Evolutionary conservation across 2,888 invertebrate species (phyloP), one percentile per base, ranked within the genome.

Genomic region (Stenchaetothrips biformis): DNA sequence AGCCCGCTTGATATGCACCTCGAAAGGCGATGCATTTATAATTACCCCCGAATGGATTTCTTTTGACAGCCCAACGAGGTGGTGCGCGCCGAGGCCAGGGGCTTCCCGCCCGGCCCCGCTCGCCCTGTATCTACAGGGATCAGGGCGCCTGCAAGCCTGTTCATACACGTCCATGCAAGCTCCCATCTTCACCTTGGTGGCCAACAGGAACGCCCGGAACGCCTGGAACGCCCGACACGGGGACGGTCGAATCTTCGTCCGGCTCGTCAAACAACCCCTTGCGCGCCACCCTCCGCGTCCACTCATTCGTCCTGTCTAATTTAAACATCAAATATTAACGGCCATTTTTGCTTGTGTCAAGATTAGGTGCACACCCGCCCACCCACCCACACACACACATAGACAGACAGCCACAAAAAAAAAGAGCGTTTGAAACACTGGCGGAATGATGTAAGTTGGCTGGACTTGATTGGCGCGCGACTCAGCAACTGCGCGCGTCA

Each of bases 21-120:
- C 53, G 53, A 53, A 53, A 25, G 67, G 67, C 67, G 67, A 74
- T 74, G 67, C 67, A 74, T 74, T 74, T 74, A 74, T 74, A 74
- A 74, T 74, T 74, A 74, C 67, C 25, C 67, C 67, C 67, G 67
- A 21, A 74, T 74, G 67, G 67, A 74, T 74, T 74, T 74, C 67
- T 74, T 74, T 74, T 25, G 67, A 74, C 67, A 25, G 67, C 13
- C 59, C 59, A 59, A 59, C 59, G 67, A 74, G 67, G 59, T 1
- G 59, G 37, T 37, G 37, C 37, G 1, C 37, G 37, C 37, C 37
- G 37, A 2, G 37, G 37, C 37, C 37, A 4, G 37, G 37, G 59
- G 13, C 59, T 18, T 16, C 53, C 53, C 53, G 3, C 16, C 13
- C 53, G 62, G 18, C 53, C 53, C 16, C 49, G 49, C 49, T 7